Conservation (phyloP, 2,113 vertebrate species). For the Strix uralensis region DNA sequence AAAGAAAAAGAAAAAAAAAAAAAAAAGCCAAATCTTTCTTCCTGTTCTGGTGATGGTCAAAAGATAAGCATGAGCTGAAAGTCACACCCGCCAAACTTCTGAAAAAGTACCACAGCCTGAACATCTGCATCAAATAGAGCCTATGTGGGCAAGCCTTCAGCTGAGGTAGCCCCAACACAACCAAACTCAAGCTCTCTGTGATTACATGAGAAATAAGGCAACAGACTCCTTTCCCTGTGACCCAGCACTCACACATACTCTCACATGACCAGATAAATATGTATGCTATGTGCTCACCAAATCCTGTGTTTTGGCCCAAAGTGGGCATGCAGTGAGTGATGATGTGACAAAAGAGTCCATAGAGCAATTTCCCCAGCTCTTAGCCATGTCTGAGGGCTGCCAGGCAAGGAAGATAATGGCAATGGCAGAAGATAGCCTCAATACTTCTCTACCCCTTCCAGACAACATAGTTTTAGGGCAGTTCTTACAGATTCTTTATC, state of each 20-base stretch:
- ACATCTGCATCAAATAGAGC: background rate
- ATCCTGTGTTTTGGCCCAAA: background rate
- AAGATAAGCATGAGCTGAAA: background rate
- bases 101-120: background rate
- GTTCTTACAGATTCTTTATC: background rate
- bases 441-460: background rate
- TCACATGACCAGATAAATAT: background rate
- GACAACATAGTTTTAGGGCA: background rate
- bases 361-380: background rate
- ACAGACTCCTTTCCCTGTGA: background rate
- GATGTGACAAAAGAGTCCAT: background rate
- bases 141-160: background rate
- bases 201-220: background rate
- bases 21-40: background rate
- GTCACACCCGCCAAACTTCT: background rate
- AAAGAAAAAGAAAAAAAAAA: background rate
- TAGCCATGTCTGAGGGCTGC: accelerated
- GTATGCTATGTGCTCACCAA: background rate
- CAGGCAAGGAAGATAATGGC: background rate
- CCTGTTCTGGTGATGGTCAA: background rate
- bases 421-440: background rate
- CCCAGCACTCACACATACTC: background rate
- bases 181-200: background rate
- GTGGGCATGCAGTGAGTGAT: accelerated
- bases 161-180: background rate